These are phyloP conservation scores for Mythimna impura DNA, from an alignment of 2,888 invertebrate genomes.

Conservation along the genomic window DNA sequence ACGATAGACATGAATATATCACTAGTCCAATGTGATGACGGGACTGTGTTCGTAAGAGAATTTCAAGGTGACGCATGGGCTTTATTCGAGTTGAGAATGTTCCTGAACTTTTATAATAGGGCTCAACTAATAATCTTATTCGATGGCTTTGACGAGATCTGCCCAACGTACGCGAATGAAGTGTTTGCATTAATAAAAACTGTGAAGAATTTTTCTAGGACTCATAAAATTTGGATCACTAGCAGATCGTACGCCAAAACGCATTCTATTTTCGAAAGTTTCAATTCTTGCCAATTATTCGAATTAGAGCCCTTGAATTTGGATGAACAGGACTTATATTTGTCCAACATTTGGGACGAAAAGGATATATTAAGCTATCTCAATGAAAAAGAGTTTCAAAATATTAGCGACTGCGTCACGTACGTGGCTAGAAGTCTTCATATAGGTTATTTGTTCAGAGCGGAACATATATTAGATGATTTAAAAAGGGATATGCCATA, in stretches of 20 bases:
- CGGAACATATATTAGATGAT: too few species aligned
- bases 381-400: not conserved
- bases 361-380: not conserved
- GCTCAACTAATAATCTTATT: conserved; percentile 48
- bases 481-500: not conserved
- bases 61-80: conserved; percentile 11
- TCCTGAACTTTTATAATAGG: conserved; percentile 39
- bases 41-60: not conserved
- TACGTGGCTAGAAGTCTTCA: not conserved
- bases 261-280: not conserved
- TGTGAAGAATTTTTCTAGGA: not conserved
- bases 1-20: not conserved
- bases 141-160: conserved; percentile 63
- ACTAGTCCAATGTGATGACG: conserved; percentile 1
- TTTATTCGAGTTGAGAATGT: conserved; percentile 36
- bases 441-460: too few species aligned
- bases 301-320: not conserved
- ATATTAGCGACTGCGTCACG: not conserved
- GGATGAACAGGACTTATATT: rapidly evolving
- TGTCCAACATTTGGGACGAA: not conserved
- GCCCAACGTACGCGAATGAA: conserved; percentile 43
- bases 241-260: conserved; percentile 40
- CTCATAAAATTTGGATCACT: conserved; percentile 48
- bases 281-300: not conserved
- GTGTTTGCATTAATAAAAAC: conserved; percentile 30